These are phyloP conservation scores for Chymomyza fuscimana DNA, from an alignment of 2,888 invertebrate genomes.

Conservation along the genomic window DNA sequence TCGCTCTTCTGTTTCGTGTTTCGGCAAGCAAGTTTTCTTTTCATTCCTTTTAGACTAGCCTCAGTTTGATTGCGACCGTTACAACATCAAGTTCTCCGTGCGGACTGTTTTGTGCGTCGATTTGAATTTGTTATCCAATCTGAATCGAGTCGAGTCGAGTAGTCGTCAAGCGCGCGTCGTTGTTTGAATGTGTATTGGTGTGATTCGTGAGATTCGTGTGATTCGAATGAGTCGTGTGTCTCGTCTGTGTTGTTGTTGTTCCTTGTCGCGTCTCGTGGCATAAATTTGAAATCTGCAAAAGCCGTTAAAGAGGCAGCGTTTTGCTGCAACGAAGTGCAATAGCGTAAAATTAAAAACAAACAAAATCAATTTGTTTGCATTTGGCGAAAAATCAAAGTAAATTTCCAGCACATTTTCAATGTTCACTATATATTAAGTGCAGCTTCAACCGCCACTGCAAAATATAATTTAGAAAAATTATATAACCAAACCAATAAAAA, in stretches of 20 bases:
- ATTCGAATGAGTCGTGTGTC: not conserved
- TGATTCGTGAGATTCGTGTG: not conserved
- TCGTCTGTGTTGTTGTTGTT: not conserved
- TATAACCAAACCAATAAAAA: conserved; percentile 2
- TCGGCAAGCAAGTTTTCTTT: conserved; percentile 35
- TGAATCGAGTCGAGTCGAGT: conserved; percentile 30
- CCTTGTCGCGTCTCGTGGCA: not conserved
- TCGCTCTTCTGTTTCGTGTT: conserved; percentile 21
- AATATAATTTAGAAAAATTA: not conserved
- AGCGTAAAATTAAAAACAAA: conserved; percentile 65
- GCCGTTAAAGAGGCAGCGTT: conserved; percentile 25
- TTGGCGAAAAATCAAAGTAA: conserved; percentile 36
- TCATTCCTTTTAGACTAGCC: conserved; percentile 11
- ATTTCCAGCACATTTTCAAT: conserved; percentile 24
- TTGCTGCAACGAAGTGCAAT: conserved; percentile 28
- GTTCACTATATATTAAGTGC: conserved; percentile 12
- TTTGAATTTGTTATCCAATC: conserved; percentile 40
- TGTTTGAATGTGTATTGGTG: not conserved
- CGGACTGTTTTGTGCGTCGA: conserved; percentile 30
- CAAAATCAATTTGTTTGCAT: conserved; percentile 55
- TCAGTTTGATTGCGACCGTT: conserved; percentile 77
- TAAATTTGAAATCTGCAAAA: conserved; percentile 7
- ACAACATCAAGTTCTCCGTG: conserved; percentile 65
- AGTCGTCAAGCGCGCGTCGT: conserved; percentile 26
- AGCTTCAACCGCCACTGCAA: not conserved